phyloP scores from a whole-genome alignment of 1,140 invertebrate species.

The Adoxophyes honmai region DNA sequence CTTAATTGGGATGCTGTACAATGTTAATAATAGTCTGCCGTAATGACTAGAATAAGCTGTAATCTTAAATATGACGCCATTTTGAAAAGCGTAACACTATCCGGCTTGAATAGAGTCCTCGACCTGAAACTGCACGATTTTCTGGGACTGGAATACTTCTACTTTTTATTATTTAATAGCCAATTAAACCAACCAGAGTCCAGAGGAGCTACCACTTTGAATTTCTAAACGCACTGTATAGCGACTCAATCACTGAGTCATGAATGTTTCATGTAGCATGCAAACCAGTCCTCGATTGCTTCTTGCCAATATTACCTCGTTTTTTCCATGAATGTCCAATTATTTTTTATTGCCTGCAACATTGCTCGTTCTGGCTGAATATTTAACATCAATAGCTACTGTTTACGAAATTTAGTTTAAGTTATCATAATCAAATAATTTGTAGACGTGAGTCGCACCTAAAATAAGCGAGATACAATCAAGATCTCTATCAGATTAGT shows the following conservation, averaged over 20 bases:
- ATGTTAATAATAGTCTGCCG: no score
- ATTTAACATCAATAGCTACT: background rate
- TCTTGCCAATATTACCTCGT: conserved; percentile 33
- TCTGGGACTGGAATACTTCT: no score
- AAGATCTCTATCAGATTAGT: no score
- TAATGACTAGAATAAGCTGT: no score
- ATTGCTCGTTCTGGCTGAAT: conserved; percentile 17
- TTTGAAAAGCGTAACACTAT: no score
- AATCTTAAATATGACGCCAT: no score
- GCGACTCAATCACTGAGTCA: conserved; percentile 45
- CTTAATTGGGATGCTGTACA: no score
- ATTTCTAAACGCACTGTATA: conserved; percentile 16
- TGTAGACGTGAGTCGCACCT: background rate
- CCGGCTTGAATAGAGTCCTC: no score
- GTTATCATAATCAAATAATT: conserved; percentile 6
- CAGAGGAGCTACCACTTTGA: conserved; percentile 17
- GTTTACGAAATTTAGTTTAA: background rate
- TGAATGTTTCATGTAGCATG: conserved; percentile 54
- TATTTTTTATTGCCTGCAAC: conserved; percentile 30
- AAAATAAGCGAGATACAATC: background rate
- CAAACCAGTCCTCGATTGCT: conserved; percentile 22
- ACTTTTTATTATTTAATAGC: background rate
- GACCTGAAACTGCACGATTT: no score
- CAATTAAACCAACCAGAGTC: conserved; percentile 10
- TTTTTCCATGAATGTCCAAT: conserved; percentile 36